Conservation (phyloP, 2,113 vertebrate genomes). For the Spermophilus dauricus region DNA sequence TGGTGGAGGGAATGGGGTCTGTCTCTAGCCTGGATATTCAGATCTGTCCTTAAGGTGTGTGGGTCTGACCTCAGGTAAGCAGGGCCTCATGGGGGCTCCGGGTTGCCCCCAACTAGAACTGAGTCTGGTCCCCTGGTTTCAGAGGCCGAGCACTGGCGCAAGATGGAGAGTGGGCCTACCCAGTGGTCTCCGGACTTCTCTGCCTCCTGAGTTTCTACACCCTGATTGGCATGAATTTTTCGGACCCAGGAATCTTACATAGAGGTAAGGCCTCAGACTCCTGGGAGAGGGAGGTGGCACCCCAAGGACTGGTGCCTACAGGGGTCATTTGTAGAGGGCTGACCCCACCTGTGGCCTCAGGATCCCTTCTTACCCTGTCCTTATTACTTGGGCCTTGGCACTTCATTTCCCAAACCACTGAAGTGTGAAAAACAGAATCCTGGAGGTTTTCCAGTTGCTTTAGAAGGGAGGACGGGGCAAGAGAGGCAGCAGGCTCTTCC, state of each 20-base stretch:
- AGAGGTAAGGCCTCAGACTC: conserved; percentile 70
- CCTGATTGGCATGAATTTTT: conserved; percentile 75
- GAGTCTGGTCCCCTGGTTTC: no score
- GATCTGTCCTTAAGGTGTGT: not conserved
- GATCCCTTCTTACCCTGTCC: no score
- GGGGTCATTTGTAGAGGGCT: not conserved
- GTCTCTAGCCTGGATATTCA: not conserved
- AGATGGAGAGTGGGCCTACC: no score
- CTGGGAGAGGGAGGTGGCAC: not conserved
- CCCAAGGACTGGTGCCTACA: not conserved
- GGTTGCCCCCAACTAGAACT: no score
- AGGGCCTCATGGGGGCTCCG: no score
- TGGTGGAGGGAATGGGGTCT: not conserved
- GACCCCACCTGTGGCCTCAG: not conserved
- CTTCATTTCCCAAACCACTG: not conserved
- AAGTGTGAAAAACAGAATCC: not conserved
- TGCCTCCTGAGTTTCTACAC: not conserved
- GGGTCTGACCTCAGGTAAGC: no score
- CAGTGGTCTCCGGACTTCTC: no score
- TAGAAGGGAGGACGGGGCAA: no score
- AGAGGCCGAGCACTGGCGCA: no score
- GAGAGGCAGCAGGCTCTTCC: not conserved
- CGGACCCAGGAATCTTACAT: conserved; percentile 77
- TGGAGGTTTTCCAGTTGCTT: not conserved
- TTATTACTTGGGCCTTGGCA: not conserved